A percentile compares a stretch with the other conserved stretches of the same genome.
phyloP scores from a whole-genome alignment of 2,888 invertebrate genomes.

The Ferrisia virgata region DNA sequence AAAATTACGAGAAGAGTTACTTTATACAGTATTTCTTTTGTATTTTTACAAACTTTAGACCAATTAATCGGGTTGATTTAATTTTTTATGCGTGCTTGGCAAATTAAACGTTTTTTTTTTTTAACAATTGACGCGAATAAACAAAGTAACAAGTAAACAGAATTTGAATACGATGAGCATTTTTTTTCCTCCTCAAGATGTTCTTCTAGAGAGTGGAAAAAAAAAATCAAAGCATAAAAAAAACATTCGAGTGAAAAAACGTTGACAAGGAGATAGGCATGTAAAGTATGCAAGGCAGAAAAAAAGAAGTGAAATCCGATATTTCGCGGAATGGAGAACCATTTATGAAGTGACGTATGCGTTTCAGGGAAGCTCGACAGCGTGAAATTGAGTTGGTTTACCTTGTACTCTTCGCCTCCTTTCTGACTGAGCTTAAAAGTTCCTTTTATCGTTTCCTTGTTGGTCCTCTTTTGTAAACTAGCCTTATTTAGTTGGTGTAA shows the following conservation, averaged over 20 bases:
- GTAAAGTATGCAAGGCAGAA: neutral
- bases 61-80: neutral
- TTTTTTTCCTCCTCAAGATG: neutral
- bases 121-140: slow-evolving; percentile 10
- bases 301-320: slow-evolving; percentile 12
- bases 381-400: slow-evolving; percentile 50
- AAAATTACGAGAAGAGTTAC: neutral
- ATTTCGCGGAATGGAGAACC: slow-evolving; percentile 32
- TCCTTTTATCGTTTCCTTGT: slow-evolving; percentile 8
- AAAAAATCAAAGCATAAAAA: slow-evolving; percentile 14
- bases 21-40: neutral
- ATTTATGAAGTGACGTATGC: slow-evolving; percentile 43
- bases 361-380: slow-evolving; percentile 48
- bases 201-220: neutral
- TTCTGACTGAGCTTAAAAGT: slow-evolving; percentile 8
- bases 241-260: neutral
- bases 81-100: neutral
- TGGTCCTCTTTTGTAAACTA: slow-evolving; percentile 22
- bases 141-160: slow-evolving; percentile 13
- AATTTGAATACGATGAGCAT: neutral
- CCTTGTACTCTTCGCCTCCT: slow-evolving; percentile 21
- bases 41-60: neutral
- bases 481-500: slow-evolving; percentile 16
- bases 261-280: slow-evolving; percentile 12
- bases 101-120: neutral